phyloP scores from a whole-genome alignment of 1,140 invertebrate species.

The Platorchestia sp. region DNA sequence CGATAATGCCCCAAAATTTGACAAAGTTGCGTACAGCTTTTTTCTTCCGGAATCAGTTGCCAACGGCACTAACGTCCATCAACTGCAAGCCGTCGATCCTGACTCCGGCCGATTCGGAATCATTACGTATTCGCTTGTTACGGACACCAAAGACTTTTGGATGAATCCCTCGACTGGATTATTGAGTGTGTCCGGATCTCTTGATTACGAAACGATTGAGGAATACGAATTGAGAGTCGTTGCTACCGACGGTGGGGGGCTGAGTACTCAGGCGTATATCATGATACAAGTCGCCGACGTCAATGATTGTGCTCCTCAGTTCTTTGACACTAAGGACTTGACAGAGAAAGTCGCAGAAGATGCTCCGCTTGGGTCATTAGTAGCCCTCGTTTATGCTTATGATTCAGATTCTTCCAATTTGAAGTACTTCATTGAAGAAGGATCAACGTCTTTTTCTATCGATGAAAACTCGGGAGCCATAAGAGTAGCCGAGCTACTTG shows the following conservation, averaged over 20 bases:
- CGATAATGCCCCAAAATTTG: slow-evolving; percentile 88
- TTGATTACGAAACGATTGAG: slow-evolving; percentile 72
- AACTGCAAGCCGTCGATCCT: slow-evolving; percentile 71
- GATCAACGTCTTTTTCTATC: background rate
- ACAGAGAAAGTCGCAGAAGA: slow-evolving; percentile 89
- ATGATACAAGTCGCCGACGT: slow-evolving; percentile 70
- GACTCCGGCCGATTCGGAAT: slow-evolving; percentile 70
- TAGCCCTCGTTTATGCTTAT: slow-evolving; percentile 73
- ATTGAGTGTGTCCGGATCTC: slow-evolving; percentile 69
- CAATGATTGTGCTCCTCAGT: slow-evolving; percentile 72
- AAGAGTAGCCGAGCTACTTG: slow-evolving; percentile 80
- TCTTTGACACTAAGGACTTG: slow-evolving; percentile 72
- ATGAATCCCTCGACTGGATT: slow-evolving; percentile 72
- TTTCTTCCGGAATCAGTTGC: slow-evolving; percentile 69
- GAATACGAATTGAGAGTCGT: slow-evolving; percentile 71
- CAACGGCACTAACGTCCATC: slow-evolving; percentile 69
- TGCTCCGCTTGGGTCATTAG: slow-evolving; percentile 85
- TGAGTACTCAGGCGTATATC: slow-evolving; percentile 68
- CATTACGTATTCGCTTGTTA: slow-evolving; percentile 70
- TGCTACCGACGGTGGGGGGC: slow-evolving; percentile 70
- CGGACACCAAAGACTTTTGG: slow-evolving; percentile 71
- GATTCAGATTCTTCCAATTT: slow-evolving; percentile 63
- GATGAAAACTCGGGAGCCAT: slow-evolving; percentile 87
- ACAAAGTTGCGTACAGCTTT: slow-evolving; percentile 69
- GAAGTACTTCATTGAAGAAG: slow-evolving; percentile 71